Base-by-base conservation (phyloP, 2,797 vertebrate species). In the Platalea minor region DNA sequence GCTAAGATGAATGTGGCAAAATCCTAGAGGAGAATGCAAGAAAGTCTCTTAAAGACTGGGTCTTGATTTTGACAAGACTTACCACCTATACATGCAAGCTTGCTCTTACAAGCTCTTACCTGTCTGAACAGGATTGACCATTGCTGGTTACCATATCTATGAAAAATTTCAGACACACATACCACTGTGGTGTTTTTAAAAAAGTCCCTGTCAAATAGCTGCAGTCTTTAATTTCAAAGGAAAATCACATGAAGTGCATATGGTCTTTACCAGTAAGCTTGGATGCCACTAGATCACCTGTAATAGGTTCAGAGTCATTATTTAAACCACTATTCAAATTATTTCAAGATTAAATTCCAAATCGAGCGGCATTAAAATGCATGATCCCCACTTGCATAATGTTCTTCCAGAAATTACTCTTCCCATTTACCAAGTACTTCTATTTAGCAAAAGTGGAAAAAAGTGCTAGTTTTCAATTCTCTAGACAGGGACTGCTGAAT, bases 281-380 rank as follows among this genome's bases (percentile, higher is more conserved):
- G 19, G 59, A 81, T 93, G 28, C 33, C 88, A 82, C 60, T 93
- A 77, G 45, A 72, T 78, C 60, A 89, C 51, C 39, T 80, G 17
- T 48, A 93, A 68, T 20, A 96, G 26, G 16, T 90, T 72, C 56
- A 85, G 65, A 89, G 41, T 65, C 43, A 90, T 95, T 77, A 73
- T 92, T 92, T 96, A 94, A 97, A 83, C 19, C 21, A 80, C 48
- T 70, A 63, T 91, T 95, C 68, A 96, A 96, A 95, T 95, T 94
- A 95, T 93, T 93, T 93, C 93, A 94, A 96, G 81, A 96, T 92
- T 95, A 96, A 95, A 93, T 97, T 97, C 85, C 51, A 95, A 95
- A 90, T 35, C 73, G 51, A 94, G 41, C 65, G 93, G 33, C 83
- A 97, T 94, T 95, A 96, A 97, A 96, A 97, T 94, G 86, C 57